A percentile compares a stretch with the other conserved stretches of the same genome.
Evolutionary conservation across 1,140 invertebrate species (phyloP).

Genomic region (Belonocnema kinseyi): DNA sequence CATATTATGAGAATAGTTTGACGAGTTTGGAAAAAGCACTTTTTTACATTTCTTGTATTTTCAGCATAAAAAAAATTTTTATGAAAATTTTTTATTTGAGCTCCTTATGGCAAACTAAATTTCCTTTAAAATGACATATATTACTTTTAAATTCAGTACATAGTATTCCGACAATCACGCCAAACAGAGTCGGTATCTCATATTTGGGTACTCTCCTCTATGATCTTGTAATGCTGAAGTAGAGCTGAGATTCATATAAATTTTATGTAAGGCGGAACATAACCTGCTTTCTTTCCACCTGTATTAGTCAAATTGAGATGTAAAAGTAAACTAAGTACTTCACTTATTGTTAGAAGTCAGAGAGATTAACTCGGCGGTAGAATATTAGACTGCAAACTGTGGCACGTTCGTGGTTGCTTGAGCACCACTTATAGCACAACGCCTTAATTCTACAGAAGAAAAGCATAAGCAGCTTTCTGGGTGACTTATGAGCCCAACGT

Average conservation of each 20-base stretch:
- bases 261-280: not conserved
- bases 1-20: too few relatives aligned
- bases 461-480: constrained; percentile 5
- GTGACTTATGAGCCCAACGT: not conserved
- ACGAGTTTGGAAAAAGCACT: too few relatives aligned
- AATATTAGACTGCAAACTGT: constrained; percentile 8
- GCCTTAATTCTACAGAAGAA: constrained; percentile 3
- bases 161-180: too few relatives aligned
- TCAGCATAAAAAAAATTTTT: too few relatives aligned
- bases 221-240: not conserved
- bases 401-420: constrained; percentile 10
- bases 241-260: not conserved
- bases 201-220: too few relatives aligned
- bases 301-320: not conserved
- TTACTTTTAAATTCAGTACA: too few relatives aligned
- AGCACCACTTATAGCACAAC: not conserved
- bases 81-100: too few relatives aligned
- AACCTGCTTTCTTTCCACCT: not conserved
- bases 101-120: too few relatives aligned
- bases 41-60: too few relatives aligned
- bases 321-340: constrained; percentile 12
- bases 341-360: not conserved
- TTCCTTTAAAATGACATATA: too few relatives aligned
- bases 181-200: too few relatives aligned
- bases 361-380: not conserved